A percentile compares a stretch with the other conserved stretches of the same genome.
These are phyloP conservation scores for Adineta ricciae DNA, from an alignment of 2,888 invertebrate genomes.

Conservation along the genomic window DNA sequence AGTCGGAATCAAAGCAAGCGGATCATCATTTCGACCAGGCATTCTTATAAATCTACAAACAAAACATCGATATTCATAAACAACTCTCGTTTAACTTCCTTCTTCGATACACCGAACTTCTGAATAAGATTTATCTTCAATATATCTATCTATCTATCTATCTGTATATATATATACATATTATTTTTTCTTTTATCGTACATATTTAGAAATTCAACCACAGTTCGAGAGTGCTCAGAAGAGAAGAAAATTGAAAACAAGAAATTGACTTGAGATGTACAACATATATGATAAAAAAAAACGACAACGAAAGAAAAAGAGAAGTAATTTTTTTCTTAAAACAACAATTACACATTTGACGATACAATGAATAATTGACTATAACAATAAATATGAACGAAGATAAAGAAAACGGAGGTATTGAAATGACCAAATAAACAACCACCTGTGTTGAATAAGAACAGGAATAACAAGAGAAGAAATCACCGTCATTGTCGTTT, in stretches of 20 bases:
- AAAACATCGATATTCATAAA: background rate
- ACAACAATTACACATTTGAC: background rate
- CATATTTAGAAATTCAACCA: background rate
- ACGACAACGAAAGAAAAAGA: background rate
- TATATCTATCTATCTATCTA: no score
- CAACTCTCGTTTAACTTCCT: no score
- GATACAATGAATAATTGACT: background rate
- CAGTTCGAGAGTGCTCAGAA: background rate
- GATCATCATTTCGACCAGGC: background rate
- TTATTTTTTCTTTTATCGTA: background rate
- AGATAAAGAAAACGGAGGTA: background rate
- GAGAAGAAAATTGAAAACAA: background rate
- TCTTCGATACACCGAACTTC: no score
- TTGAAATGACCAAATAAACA: background rate
- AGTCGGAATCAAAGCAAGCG: background rate
- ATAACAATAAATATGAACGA: background rate
- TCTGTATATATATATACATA: background rate
- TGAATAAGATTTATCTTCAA: no score
- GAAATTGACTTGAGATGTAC: background rate
- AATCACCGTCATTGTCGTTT: background rate
- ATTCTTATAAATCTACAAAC: background rate
- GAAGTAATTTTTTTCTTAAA: background rate
- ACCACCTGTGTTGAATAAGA: background rate
- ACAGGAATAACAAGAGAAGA: background rate
- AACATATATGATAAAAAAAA: background rate